Base-by-base conservation (phyloP, 2,113 vertebrate species). In the Sialia sialis region DNA sequence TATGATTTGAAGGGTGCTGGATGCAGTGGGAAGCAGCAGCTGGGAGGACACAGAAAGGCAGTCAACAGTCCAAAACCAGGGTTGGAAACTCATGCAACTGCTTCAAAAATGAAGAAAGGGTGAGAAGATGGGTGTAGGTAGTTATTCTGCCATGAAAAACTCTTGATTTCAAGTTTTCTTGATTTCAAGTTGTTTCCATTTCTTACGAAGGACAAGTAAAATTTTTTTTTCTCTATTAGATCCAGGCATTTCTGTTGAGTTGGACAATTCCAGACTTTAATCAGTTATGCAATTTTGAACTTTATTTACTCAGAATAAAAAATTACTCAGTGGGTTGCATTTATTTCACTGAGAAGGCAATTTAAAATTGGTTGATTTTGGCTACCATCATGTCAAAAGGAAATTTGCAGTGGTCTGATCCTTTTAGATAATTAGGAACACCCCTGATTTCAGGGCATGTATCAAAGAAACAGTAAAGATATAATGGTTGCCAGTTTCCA, bases 301-400 rank as follows among this genome's bases (percentile, higher is more conserved):
- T 75, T 36, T 64, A 23, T 67, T 92, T 89, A 17, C 26, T 79
- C 48, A 70, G 55, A 93, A 75, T 73, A 74, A 87, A 54, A 74
- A 58, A 48, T 27, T 32, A 30, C 3, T 75, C 0, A 0, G 23
- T 63, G 16, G 4, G 3, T 69, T 38, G 5, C n/a, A n/a, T 3
- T 18, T 84, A 15, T 60, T 84, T 91, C 18, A 59, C 4, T 4
- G 2, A 68, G 36, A 86, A 87, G 17, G 10, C 12, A 49, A 8
- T 58, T 76, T 62, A 56, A 26, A 64, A 62, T 25, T 16, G 44
- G 5, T 64, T 86, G 2, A 44, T 86, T 88, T 93, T 77, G 34
- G 4, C n/a, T 51, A 32, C 15, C 29, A 30, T 1, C 12, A 30
- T 15, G 4, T 41, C 69, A 62, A 75, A 73, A 81, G 11, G 23